Percentiles rank a stretch among this genome's conserved stretches.
These are phyloP conservation scores for Cerastis rubricosa DNA, from an alignment of 2,888 invertebrate genomes.

Conservation along the genomic window DNA sequence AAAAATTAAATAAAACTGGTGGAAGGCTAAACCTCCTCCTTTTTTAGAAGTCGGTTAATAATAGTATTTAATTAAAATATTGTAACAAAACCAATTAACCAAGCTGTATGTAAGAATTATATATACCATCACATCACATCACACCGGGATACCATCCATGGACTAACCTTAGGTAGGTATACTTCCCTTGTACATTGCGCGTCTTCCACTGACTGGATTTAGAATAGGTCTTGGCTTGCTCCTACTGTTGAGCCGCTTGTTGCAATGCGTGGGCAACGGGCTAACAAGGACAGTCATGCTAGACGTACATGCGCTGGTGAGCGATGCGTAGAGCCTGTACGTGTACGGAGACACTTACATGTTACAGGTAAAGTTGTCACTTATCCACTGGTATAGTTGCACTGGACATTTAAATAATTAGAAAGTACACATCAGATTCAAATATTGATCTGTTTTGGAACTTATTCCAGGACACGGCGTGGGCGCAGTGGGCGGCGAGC, in stretches of 20 bases:
- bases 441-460: neutral
- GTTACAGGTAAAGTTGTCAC: neutral
- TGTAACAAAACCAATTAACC: too few relatives aligned
- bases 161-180: too few relatives aligned
- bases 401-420: neutral
- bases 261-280: neutral
- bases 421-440: neutral
- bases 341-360: neutral
- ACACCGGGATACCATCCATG: too few relatives aligned
- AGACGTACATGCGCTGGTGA: neutral
- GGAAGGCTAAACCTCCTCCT: too few relatives aligned
- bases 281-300: too few relatives aligned
- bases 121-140: too few relatives aligned
- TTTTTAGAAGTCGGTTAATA: too few relatives aligned
- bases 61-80: too few relatives aligned
- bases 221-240: neutral
- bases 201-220: too few relatives aligned
- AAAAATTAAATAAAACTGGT: too few relatives aligned
- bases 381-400: neutral
- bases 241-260: neutral
- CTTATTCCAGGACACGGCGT: constrained; percentile 84
- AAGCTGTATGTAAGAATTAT: too few relatives aligned
- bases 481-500: constrained; percentile 94
- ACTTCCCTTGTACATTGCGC: neutral
- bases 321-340: neutral